Base-by-base conservation (phyloP, 2,888 invertebrate species). In the Diplazon laetatorius region DNA sequence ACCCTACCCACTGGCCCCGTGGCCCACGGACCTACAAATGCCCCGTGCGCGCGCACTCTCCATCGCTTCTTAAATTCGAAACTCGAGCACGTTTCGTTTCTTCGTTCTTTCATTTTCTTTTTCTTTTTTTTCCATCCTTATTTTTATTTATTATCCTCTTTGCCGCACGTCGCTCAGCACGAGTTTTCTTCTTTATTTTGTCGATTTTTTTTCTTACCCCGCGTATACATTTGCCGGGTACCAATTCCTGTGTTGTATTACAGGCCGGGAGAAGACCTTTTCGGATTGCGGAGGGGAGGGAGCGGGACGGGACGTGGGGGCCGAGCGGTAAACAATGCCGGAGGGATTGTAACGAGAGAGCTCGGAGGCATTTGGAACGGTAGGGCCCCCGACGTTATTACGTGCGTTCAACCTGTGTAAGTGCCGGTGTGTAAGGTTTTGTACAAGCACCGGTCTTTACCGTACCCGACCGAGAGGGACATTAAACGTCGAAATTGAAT, bases 11-110 rank as follows among this genome's bases (percentile, higher is more conserved):
- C 80, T 87, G 87, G 87, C 87, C 86, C 83, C 86, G 86, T 87
- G 87, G 87, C 88, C 85, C 85, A 87, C 83, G 87, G 82, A 87
- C 87, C 87, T 87, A 87, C 85, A 86, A 86, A 87, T n/a, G n/a
- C n/a, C n/a, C n/a, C n/a, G n/a, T n/a, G n/a, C 80, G 69, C 80
- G 79, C 81, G 66, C 80, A 82, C 80, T 84, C 84, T 65, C 82
- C 83, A 83, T 85, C 83, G 78, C 79, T 80, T n/a, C n/a, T 82
- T 82, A 63, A 80, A 79, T 83, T 74, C 80, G 79, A 79, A 73
- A 78, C 68, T 80, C 79, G 78, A 77, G 74, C 75, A 77, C 77
- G 82, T n/a, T 80, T 80, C 74, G 50, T 69, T 76, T 78, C 63
- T 66, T 72, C 55, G 42, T 70, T 80, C 69, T 68, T 44, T 62